phyloP scores from a whole-genome alignment of 2,797 vertebrate genomes.

The Pseudochirops corinnae region DNA sequence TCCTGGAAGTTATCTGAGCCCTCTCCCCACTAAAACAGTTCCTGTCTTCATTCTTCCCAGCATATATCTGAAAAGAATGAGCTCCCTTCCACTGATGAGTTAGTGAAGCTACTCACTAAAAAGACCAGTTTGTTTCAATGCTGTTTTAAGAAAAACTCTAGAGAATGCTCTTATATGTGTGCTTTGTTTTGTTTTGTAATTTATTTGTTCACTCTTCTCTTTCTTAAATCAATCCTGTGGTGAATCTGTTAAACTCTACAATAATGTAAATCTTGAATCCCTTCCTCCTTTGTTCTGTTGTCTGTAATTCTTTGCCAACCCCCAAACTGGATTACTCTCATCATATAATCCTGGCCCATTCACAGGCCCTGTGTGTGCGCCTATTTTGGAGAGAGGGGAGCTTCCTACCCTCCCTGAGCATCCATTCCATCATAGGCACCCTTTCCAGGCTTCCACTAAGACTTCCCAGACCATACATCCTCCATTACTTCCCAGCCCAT shows the following conservation, averaged over 20 bases:
- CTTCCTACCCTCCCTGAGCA: background rate
- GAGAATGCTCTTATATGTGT: background rate
- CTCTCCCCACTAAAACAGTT: no score
- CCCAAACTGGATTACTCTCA: background rate
- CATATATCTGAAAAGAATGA: background rate
- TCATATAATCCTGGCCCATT: background rate
- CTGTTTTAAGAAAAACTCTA: background rate
- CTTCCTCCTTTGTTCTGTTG: background rate
- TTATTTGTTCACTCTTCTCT: background rate
- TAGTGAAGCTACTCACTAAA: background rate
- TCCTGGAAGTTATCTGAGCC: no score
- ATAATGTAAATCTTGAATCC: background rate
- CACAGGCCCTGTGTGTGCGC: background rate
- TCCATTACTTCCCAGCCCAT: background rate
- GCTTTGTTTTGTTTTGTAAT: background rate
- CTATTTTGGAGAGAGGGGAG: background rate
- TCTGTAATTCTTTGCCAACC: background rate
- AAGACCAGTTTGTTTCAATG: background rate
- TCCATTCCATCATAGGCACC: background rate
- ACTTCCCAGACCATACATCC: no score
- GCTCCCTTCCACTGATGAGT: background rate
- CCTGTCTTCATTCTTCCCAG: no score
- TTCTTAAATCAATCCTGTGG: background rate
- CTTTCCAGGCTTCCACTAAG: background rate
- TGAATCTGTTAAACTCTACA: background rate